Conservation (phyloP, 2,113 vertebrate genomes). For the Thalassoma bifasciatum region DNA sequence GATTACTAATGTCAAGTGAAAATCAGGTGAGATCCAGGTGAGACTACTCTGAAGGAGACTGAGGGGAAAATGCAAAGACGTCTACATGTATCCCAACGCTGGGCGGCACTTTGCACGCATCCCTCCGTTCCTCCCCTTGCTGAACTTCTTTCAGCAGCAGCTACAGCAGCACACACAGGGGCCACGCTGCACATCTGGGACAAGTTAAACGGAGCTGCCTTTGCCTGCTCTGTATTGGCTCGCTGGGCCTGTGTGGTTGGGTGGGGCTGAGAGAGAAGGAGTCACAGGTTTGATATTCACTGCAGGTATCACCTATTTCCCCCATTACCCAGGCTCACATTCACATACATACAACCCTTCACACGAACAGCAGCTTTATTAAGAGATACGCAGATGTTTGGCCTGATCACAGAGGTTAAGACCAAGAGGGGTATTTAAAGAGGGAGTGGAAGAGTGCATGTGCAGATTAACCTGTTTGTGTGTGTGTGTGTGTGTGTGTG, state of each 20-base stretch:
- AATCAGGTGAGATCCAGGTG: not conserved
- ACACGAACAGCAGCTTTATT: not conserved
- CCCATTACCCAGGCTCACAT: not conserved
- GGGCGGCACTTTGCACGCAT: conserved; percentile 24
- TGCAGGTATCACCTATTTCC: conserved; percentile 61
- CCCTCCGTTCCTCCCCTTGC: conserved; percentile 23
- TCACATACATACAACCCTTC: not conserved
- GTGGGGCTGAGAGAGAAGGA: conserved; percentile 20
- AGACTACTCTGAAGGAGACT: not conserved
- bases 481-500: conserved; percentile 10
- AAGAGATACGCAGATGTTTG: conserved; percentile 13
- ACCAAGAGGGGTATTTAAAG: conserved; percentile 28
- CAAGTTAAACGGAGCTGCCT: conserved; percentile 73
- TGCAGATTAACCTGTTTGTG: conserved; percentile 59
- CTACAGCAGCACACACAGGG: conserved; percentile 51
- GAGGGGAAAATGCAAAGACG: not conserved
- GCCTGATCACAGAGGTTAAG: conserved; percentile 34
- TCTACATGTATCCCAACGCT: not conserved
- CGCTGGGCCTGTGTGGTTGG: conserved; percentile 19
- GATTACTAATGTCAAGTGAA: not conserved
- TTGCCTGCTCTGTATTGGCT: conserved; percentile 51
- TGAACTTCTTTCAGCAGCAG: conserved; percentile 43
- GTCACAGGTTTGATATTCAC: conserved; percentile 53
- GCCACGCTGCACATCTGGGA: conserved; percentile 82
- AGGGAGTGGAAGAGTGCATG: conserved; percentile 15